Conservation (phyloP, 2,888 invertebrate genomes). For the Xylota segnis region DNA sequence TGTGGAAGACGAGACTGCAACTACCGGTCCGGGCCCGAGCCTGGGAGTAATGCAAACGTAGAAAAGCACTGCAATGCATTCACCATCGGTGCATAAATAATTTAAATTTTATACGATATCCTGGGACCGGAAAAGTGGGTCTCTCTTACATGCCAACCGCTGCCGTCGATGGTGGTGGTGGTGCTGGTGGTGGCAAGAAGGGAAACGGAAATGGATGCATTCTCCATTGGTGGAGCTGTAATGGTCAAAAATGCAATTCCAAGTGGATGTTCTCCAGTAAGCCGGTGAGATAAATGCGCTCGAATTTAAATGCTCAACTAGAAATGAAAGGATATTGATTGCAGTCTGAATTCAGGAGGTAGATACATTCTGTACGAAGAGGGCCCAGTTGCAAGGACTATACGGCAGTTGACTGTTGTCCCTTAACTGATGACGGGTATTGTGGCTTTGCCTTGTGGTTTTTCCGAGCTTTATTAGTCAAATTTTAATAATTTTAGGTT, state of each 20-base stretch:
- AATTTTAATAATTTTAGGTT: conserved; percentile 35
- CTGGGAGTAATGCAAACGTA: conserved; percentile 19
- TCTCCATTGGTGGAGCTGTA: conserved; percentile 33
- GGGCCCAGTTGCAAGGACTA: neutral
- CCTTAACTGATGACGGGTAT: conserved; percentile 54
- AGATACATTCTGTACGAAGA: neutral
- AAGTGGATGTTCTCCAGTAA: conserved; percentile 67
- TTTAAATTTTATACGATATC: conserved; percentile 74
- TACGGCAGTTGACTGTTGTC: conserved; percentile 12
- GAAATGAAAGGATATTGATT: conserved; percentile 60
- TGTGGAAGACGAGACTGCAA: conserved; percentile 37
- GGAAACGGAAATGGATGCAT: conserved; percentile 52
- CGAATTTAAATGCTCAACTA: conserved; percentile 52
- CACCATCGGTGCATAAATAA: conserved; percentile 74
- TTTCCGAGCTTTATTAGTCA: conserved; percentile 45
- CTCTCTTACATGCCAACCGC: conserved; percentile 47
- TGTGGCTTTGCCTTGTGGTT: conserved; percentile 29
- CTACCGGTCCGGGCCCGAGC: neutral
- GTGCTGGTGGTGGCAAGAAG: neutral
- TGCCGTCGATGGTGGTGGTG: neutral
- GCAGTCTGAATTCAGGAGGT: conserved; percentile 47
- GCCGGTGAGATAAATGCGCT: conserved; percentile 66
- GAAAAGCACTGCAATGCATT: conserved; percentile 71
- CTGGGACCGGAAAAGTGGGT: conserved; percentile 63
- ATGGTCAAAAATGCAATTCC: conserved; percentile 71